phyloP scores from a whole-genome alignment of 1,140 invertebrate species.

The Lamellibrachia luymesi region DNA sequence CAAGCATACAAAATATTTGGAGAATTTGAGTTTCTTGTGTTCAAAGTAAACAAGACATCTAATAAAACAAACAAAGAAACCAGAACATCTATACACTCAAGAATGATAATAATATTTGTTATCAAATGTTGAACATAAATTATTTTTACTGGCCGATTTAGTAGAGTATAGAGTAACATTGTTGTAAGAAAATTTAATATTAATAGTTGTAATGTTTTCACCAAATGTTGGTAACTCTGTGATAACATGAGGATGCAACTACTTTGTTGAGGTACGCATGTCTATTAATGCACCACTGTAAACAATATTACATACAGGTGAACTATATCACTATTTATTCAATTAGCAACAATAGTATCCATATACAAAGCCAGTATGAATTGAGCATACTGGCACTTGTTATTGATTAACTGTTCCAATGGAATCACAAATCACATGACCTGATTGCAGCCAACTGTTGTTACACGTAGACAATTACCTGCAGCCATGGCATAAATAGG shows the following conservation, averaged over 20 bases:
- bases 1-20: no score
- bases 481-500: neutral
- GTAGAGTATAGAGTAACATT: no score
- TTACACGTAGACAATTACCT: no score
- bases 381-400: neutral
- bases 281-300: neutral
- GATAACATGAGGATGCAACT: neutral
- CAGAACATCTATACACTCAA: no score
- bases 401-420: neutral
- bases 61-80: no score
- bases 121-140: no score
- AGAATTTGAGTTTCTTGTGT: no score
- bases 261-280: neutral
- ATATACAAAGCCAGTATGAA: neutral
- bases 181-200: neutral
- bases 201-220: neutral
- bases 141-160: no score
- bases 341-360: neutral
- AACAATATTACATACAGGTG: neutral
- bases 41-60: no score
- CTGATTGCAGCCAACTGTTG: neutral
- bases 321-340: neutral
- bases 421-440: neutral
- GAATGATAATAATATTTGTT: no score
- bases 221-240: neutral